Conservation (phyloP, 2,113 vertebrate genomes). For the Cygnus buccinator region DNA sequence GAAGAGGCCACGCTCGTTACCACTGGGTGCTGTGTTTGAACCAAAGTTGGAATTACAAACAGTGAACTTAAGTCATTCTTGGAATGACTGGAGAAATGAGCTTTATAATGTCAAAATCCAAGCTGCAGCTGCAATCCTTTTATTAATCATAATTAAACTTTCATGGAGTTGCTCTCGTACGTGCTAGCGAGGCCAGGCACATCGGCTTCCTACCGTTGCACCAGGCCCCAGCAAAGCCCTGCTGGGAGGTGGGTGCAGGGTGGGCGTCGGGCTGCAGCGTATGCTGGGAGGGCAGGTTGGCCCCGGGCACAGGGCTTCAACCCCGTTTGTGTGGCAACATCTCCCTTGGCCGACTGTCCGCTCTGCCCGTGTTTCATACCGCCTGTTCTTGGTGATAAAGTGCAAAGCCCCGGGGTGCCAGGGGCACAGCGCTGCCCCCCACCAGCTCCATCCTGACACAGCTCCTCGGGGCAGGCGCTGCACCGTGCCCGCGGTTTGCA, state of each 20-base stretch:
- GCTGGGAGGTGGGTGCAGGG: background rate
- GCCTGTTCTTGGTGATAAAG: background rate
- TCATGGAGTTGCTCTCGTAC: background rate
- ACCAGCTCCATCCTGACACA: too few species aligned
- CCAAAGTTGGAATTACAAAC: background rate
- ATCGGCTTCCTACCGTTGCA: background rate
- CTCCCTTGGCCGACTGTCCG: background rate
- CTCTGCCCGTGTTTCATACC: background rate
- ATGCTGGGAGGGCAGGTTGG: background rate
- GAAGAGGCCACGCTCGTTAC: background rate
- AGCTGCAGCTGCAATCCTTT: conserved; percentile 21
- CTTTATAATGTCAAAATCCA: background rate
- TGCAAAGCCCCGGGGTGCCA: too few species aligned
- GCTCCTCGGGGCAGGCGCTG: fast-evolving
- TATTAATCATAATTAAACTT: background rate
- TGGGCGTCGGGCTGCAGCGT: fast-evolving
- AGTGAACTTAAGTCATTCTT: background rate
- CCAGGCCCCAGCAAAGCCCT: background rate
- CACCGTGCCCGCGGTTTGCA: fast-evolving
- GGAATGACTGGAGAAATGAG: background rate
- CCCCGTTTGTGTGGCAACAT: too few species aligned
- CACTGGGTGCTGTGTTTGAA: conserved; percentile 10
- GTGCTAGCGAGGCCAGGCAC: background rate
- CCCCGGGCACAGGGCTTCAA: fast-evolving
- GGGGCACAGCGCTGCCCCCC: background rate